Percentiles rank a stretch among this genome's conserved stretches.
phyloP scores from a whole-genome alignment of 2,113 vertebrate species.

The Periophthalmodon schlosseri region DNA sequence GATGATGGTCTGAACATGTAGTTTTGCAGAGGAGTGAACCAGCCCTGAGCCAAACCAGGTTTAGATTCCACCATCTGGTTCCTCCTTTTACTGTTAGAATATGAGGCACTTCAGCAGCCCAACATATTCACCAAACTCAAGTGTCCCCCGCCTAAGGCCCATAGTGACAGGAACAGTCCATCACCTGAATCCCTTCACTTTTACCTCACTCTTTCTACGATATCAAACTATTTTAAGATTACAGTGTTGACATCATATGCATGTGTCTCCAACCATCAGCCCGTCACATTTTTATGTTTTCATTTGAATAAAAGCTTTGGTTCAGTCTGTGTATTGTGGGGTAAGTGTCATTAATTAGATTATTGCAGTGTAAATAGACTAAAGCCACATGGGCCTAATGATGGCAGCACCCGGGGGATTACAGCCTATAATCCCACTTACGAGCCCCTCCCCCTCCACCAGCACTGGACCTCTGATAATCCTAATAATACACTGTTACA shows the following conservation, averaged over 20 bases:
- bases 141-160: not conserved
- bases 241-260: too few relatives aligned
- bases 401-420: slow-evolving; percentile 88
- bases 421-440: slow-evolving; percentile 81
- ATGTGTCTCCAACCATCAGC: slow-evolving; percentile 12
- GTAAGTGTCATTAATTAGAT: slow-evolving; percentile 68
- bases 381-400: slow-evolving; percentile 85
- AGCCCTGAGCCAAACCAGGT: too few relatives aligned
- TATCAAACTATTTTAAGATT: not conserved
- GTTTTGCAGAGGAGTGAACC: too few relatives aligned
- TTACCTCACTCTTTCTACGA: too few relatives aligned
- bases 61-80: too few relatives aligned
- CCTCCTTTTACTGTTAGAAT: too few relatives aligned
- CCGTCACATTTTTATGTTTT: slow-evolving; percentile 30
- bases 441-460: slow-evolving; percentile 43
- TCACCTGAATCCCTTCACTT: too few relatives aligned
- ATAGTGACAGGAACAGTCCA: not conserved
- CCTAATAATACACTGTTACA: too few relatives aligned
- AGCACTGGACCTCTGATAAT: not conserved
- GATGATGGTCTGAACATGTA: too few relatives aligned
- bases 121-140: too few relatives aligned
- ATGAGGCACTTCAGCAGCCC: too few relatives aligned
- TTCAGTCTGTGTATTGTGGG: slow-evolving; percentile 25
- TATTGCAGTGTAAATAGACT: slow-evolving; percentile 89
- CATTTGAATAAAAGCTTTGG: too few relatives aligned